Evolutionary conservation across 2,113 vertebrate genomes (phyloP).

Genomic region (Campylomormyrus tamandua): DNA sequence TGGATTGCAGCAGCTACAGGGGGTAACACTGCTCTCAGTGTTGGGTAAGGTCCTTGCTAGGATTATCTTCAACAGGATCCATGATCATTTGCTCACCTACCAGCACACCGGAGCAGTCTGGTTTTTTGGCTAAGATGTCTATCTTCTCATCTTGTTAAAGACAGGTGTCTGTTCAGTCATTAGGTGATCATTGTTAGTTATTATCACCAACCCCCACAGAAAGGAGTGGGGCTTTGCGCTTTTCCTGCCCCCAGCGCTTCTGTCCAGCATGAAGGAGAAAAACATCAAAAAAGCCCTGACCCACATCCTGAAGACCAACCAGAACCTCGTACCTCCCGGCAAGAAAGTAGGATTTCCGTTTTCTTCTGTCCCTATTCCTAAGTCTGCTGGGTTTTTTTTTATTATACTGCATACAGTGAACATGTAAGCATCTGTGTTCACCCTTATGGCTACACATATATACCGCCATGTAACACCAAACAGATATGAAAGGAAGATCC

Average conservation of each 20-base stretch:
- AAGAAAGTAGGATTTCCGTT: conserved; percentile 76
- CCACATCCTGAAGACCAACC: conserved; percentile 97
- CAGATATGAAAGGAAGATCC: background rate
- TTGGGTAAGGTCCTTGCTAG: background rate
- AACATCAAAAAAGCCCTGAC: conserved; percentile 98
- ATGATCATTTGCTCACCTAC: background rate
- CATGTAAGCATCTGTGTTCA: background rate
- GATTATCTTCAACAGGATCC: background rate
- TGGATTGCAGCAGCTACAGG: background rate
- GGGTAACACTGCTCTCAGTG: background rate
- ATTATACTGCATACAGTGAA: background rate
- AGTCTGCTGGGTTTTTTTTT: background rate
- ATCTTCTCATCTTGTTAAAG: background rate
- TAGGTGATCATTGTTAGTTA: background rate
- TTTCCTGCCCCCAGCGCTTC: conserved; percentile 93
- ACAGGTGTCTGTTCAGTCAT: background rate
- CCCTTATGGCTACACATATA: background rate
- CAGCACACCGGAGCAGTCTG: background rate
- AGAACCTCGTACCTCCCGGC: conserved; percentile 94
- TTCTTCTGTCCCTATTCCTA: background rate
- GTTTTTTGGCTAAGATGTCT: background rate
- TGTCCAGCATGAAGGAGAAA: conserved; percentile 99
- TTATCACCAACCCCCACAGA: conserved; percentile 50
- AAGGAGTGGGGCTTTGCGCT: conserved; percentile 97
- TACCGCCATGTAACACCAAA: background rate